Evolutionary conservation across 2,797 vertebrate species (phyloP), one percentile per base, ranked within the genome.

Genomic region (Kryptolebias ocellatus): DNA sequence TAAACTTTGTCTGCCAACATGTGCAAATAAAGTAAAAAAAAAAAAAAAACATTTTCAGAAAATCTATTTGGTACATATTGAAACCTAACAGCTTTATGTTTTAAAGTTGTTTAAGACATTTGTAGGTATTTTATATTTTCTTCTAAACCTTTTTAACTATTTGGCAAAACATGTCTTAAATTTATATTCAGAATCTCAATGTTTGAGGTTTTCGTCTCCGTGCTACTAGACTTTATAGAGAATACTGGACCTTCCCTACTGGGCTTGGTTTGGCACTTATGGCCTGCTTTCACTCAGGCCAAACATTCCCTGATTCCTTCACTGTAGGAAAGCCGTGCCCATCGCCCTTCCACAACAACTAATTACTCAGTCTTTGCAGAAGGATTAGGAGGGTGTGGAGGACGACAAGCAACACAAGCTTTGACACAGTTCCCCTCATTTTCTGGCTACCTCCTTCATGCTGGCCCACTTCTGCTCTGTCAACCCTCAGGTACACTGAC

Each of bases 211-310:
- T 59, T 83, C 76, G 83, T 79, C 78, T 87, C 61, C 72, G 52
- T 74, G 31, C 74, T 88, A 90, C 90, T 90, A 90, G 87, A 85
- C 90, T 84, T 91, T 84, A 89, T 90, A 90, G 84, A 89, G 84
- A 83, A 79, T 80, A 74, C 72, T 54, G 60, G 78, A 83, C 79
- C 83, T 81, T 80, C 83, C 87, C 86, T 60, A 73, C 85, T 82
- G 87, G 78, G 81, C 73, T 83, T 80, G 72, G 80, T 78, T 85
- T 90, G 87, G 87, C 89, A 89, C 90, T 82, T 87, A 76, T 71
- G 64, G 83, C 76, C 83, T 79, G 83, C 90, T 90, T 89, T 91
- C 88, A 87, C 83, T 86, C 88, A 83, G 74, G 60, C 68, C 84
- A 87, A 81, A 90, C 83, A 83, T 85, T 84, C 71, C 78, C 85